These are phyloP conservation scores for Anadara kagoshimensis DNA, from an alignment of 1,140 invertebrate species.

Conservation along the genomic window DNA sequence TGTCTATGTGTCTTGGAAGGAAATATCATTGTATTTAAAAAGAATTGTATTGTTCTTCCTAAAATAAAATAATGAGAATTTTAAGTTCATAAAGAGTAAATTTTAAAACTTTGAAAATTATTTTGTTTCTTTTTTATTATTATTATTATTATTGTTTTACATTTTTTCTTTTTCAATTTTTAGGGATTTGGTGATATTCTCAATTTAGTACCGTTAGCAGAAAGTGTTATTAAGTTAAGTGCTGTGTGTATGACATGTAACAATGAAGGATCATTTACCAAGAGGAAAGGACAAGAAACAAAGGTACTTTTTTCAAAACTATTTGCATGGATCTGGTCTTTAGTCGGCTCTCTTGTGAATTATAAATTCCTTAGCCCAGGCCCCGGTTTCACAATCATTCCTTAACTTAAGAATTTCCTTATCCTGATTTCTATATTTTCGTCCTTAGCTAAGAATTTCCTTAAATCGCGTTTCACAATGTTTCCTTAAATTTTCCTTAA, in stretches of 20 bases:
- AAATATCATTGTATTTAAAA: neutral
- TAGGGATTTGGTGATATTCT: conserved; percentile 79
- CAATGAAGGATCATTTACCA: conserved; percentile 79
- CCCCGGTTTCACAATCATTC: no score
- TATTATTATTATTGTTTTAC: neutral
- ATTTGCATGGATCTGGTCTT: no score
- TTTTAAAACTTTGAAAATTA: no score
- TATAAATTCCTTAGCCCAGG: no score
- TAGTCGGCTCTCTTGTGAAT: no score
- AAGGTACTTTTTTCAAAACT: no score
- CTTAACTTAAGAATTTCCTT: no score
- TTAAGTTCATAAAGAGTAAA: neutral
- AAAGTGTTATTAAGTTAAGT: conserved; percentile 79
- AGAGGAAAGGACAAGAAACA: conserved; percentile 76
- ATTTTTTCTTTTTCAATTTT: conserved; percentile 33
- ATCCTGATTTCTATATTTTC: no score
- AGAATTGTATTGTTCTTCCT: neutral
- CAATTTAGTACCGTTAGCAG: conserved; percentile 80
- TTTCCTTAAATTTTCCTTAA: no score
- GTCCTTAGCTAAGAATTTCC: no score
- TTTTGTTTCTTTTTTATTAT: neutral
- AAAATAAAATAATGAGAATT: neutral
- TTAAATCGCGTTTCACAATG: no score
- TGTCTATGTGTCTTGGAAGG: no score
- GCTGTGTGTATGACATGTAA: conserved; percentile 81